Conservation (phyloP, 2,888 invertebrate species). For the Tenthredo amoena region DNA sequence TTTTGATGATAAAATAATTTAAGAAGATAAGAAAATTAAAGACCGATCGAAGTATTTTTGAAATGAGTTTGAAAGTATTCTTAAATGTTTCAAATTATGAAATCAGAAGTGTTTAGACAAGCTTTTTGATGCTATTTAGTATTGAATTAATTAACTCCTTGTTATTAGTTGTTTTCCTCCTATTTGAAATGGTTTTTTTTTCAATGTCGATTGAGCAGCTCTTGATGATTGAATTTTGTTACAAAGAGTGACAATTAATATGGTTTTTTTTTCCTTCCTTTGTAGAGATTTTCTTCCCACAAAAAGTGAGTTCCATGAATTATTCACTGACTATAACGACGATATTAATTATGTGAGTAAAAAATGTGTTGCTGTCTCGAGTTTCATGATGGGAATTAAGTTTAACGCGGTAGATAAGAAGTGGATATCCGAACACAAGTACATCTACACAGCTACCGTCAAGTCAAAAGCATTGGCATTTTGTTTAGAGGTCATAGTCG, state of each 20-base stretch:
- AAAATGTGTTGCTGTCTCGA: constrained; percentile 56
- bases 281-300: background rate
- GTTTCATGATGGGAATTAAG: constrained; percentile 59
- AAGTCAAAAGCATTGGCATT: constrained; percentile 59
- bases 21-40: no score
- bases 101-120: no score
- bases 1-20: no score
- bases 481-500: constrained; percentile 60
- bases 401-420: constrained; percentile 62
- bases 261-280: background rate
- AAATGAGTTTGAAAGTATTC: no score
- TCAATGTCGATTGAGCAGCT: background rate
- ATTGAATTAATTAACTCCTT: background rate
- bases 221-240: background rate
- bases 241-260: background rate
- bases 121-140: no score
- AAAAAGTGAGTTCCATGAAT: constrained; percentile 1
- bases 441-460: constrained; percentile 60
- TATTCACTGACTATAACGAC: background rate
- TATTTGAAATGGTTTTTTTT: background rate
- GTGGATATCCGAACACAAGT: constrained; percentile 62
- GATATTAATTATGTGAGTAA: constrained; percentile 9
- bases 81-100: no score
- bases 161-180: background rate
- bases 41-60: no score